Conservation (phyloP, 1,140 invertebrate species). For the Tetranychus cinnabarinus region DNA sequence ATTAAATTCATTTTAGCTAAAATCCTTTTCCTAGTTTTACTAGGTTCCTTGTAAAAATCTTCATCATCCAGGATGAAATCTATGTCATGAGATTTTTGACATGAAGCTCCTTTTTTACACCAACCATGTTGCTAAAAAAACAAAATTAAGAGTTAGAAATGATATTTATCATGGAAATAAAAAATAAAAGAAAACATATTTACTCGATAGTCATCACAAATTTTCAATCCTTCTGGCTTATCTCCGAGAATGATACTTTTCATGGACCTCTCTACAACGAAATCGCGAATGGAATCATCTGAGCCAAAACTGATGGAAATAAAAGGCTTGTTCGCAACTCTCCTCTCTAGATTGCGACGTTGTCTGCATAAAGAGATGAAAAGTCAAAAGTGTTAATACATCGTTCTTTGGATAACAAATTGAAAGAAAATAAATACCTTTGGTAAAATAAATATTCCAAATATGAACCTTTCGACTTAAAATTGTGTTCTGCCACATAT, state of each 20-base stretch:
- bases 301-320: conserved; percentile 4
- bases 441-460: conserved; percentile 27
- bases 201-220: conserved; percentile 6
- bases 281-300: background rate
- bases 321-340: conserved; percentile 5
- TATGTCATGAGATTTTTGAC: conserved; percentile 22
- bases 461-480: conserved; percentile 22
- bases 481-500: conserved; percentile 25
- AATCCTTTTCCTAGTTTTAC: conserved; percentile 1
- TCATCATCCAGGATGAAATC: conserved; percentile 17
- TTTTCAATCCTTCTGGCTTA: background rate
- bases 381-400: background rate
- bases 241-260: conserved; percentile 5
- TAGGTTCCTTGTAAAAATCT: conserved; percentile 5
- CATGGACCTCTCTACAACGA: background rate
- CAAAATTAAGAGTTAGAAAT: no score
- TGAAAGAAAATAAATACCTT: conserved; percentile 18
- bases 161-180: no score
- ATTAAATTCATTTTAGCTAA: background rate
- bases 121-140: conserved; percentile 18
- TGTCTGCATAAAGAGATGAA: conserved; percentile 14
- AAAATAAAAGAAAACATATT: no score
- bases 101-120: conserved; percentile 17
- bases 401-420: background rate
- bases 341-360: conserved; percentile 14